Conservation (phyloP, 2,888 invertebrate genomes). For the Minunthozetes semirufus region DNA sequence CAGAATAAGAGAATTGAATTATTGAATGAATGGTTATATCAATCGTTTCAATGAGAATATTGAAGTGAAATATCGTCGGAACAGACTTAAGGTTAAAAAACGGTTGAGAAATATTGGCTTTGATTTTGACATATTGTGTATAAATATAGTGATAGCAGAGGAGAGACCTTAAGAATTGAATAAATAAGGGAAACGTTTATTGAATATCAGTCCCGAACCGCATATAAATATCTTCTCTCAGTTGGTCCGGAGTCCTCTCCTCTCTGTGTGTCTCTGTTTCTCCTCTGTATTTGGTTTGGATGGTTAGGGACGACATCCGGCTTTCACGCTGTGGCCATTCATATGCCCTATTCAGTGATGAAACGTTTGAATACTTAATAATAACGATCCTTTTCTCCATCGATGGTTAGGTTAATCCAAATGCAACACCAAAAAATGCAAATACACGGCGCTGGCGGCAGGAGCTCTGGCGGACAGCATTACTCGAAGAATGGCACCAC, state of each 20-base stretch:
- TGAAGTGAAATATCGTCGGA: neutral
- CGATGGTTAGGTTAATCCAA: slow-evolving; percentile 4
- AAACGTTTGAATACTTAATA: slow-evolving; percentile 13
- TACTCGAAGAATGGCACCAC: neutral
- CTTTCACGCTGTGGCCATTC: slow-evolving; percentile 16
- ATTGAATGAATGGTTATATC: neutral
- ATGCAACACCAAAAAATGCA: slow-evolving; percentile 36
- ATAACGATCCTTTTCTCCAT: too few relatives aligned
- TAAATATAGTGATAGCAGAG: neutral
- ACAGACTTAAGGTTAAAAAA: neutral
- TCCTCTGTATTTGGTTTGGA: neutral
- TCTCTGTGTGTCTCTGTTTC: neutral
- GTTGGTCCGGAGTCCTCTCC: neutral
- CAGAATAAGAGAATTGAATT: neutral
- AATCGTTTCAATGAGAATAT: neutral
- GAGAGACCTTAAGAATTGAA: neutral
- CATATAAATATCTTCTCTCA: neutral
- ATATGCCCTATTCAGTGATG: neutral
- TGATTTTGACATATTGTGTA: slow-evolving; percentile 22
- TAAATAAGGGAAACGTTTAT: neutral
- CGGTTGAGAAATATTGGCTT: slow-evolving; percentile 15
- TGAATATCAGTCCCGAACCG: neutral
- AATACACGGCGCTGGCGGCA: slow-evolving; percentile 16
- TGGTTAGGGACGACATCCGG: slow-evolving; percentile 18
- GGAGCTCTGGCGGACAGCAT: neutral